Evolutionary conservation across 2,797 vertebrate species (phyloP), one percentile per base, ranked within the genome.

Genomic region (Muscicapa striata): DNA sequence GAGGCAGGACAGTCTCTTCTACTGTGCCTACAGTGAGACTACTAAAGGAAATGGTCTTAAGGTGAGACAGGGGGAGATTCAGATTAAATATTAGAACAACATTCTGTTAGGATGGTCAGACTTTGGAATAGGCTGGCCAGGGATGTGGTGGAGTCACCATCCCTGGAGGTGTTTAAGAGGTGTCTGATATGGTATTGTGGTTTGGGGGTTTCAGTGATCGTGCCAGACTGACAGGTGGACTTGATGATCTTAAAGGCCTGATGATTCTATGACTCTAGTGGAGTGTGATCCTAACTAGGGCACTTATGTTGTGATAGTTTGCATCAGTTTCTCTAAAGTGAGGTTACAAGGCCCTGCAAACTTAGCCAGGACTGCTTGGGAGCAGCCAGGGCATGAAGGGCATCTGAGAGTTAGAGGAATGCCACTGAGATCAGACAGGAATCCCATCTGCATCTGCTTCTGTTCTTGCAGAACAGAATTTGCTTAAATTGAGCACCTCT

Each of bases 181-280:
- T 0, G 0, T 46, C 66, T 54, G 18, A 46, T 58, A 19, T 19
- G 6, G 21, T 52, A 69, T 69, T 0, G 0, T 38, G 36, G 16
- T 43, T 64, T 52, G 34, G 29, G 9, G 17, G 24, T 72, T 78
- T 41, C 52, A 66, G 13, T 24, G 18, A 6, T 54, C 24, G 11
- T 59, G 34, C 66, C 3, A 4, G 34, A 15, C 48, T 73, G 15
- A 54, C 26, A 23, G 26, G 14, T 46, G 30, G 21, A 8, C 18
- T 64, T 46, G n/a, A 19, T 58, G 15, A 46, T 72, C 21, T 45
- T 40, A 83, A n/a, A 64, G 17, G 16, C 15, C 13, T 41, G 13
- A 46, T 54, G 30, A 41, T 46, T 63, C n/a, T 63, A 4, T 52
- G 24, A 23, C 41, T 48, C 19, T 36, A 40, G 32, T 29, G 27